Conservation (phyloP, 2,797 vertebrate genomes). For the Chelonia mydas region DNA sequence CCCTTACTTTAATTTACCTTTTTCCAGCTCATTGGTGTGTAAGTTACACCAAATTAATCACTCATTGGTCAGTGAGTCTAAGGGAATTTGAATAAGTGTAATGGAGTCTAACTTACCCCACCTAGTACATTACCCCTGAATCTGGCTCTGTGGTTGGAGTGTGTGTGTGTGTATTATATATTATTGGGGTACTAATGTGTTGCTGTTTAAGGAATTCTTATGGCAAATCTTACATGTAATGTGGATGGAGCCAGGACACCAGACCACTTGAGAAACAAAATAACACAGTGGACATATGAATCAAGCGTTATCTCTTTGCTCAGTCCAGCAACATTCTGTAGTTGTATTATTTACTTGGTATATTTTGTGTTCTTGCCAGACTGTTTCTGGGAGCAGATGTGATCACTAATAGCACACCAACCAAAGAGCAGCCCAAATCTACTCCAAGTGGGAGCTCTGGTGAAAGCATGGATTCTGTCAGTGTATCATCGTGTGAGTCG, state of each 20-base stretch:
- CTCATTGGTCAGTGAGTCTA: not conserved
- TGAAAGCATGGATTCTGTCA: slow-evolving; percentile 94
- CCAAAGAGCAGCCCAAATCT: slow-evolving; percentile 88
- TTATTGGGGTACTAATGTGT: not conserved
- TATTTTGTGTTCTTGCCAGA: slow-evolving; percentile 73
- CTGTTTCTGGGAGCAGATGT: slow-evolving; percentile 90
- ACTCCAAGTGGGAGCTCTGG: slow-evolving; percentile 90
- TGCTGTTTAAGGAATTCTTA: not conserved
- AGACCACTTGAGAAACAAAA: not conserved
- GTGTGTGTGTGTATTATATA: not conserved
- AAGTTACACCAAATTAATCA: not conserved
- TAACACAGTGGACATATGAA: not conserved
- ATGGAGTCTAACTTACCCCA: not conserved
- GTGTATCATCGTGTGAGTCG: slow-evolving; percentile 92
- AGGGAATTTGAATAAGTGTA: not conserved
- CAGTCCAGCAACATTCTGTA: not conserved
- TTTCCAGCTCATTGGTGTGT: not conserved
- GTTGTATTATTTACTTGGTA: not conserved
- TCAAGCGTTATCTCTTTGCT: not conserved
- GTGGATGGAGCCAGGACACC: not conserved
- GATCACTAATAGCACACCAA: slow-evolving; percentile 82
- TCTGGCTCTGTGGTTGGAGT: not conserved
- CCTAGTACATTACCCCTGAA: not conserved
- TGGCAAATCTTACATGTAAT: not conserved
- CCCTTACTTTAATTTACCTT: not conserved